A percentile compares a stretch with the other conserved stretches of the same genome.
Conservation (phyloP, 30 jellyfish, hydroid and myxozoan genomes). For the Chironex yamaguchii region DNA sequence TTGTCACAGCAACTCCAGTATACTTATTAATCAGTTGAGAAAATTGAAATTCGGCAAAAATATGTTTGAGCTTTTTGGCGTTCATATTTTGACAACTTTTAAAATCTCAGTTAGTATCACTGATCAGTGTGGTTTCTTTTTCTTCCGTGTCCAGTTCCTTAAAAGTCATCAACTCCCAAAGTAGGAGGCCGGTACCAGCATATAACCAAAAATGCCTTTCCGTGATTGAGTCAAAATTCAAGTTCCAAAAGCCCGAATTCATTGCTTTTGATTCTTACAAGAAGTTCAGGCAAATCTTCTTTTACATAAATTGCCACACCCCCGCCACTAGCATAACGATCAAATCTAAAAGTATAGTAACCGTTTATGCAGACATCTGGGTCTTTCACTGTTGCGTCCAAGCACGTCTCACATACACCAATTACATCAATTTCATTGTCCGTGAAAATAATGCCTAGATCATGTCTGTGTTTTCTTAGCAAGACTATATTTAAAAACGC, state of each 20-base stretch:
- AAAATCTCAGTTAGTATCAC: constrained; percentile 36
- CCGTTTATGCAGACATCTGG: background rate
- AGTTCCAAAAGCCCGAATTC: background rate
- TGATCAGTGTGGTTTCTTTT: constrained; percentile 21
- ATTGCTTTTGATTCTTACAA: background rate
- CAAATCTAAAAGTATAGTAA: constrained; percentile 26
- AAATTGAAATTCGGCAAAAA: constrained; percentile 37
- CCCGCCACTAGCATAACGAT: constrained; percentile 36
- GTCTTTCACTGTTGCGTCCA: background rate
- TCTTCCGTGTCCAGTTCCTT: constrained; percentile 15
- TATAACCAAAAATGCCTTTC: too few species aligned
- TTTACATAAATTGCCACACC: constrained; percentile 29
- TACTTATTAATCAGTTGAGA: constrained; percentile 11
- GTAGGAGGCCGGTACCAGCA: too few species aligned
- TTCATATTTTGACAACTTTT: constrained; percentile 1
- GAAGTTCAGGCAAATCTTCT: constrained; percentile 1
- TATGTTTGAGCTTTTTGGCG: constrained; percentile 36
- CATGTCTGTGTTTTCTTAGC: constrained; percentile 12
- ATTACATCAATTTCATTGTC: constrained; percentile 31
- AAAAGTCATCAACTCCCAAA: too few species aligned
- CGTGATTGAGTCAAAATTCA: constrained; percentile 1
- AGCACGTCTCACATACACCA: constrained; percentile 35
- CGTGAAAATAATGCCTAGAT: background rate
- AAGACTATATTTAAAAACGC: background rate
- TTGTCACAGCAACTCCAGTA: constrained; percentile 33